Percentiles rank a stretch among this genome's conserved stretches.
phyloP scores from a whole-genome alignment of 2,888 invertebrate genomes.

The Agonopterix heracliana region DNA sequence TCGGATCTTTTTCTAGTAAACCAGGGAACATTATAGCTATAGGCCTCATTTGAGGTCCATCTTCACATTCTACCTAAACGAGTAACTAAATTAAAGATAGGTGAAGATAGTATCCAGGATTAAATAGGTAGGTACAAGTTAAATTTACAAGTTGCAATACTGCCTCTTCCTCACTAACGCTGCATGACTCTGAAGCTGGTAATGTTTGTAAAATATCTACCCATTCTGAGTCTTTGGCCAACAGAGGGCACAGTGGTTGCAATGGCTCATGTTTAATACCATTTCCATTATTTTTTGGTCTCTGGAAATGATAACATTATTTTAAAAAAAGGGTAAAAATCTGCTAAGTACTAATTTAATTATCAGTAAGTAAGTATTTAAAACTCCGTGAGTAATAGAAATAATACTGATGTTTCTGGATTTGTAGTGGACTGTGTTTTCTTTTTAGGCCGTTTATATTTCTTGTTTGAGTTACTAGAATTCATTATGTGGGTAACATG shows the following conservation, averaged over 20 bases:
- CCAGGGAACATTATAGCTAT: constrained; percentile 60
- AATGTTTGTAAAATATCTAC: constrained; percentile 47
- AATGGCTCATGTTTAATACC: constrained; percentile 15
- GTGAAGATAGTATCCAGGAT: too few species aligned
- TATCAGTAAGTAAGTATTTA: background rate
- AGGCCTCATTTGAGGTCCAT: constrained; percentile 51
- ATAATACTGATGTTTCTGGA: constrained; percentile 40
- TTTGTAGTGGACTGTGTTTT: constrained; percentile 37
- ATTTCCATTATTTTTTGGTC: constrained; percentile 20
- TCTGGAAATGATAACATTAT: constrained; percentile 19
- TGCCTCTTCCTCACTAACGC: constrained; percentile 44
- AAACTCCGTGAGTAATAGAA: constrained; percentile 2
- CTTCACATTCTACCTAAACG: constrained; percentile 51
- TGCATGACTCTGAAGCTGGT: constrained; percentile 18
- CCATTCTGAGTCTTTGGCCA: constrained; percentile 72
- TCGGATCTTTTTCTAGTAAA: constrained; percentile 50
- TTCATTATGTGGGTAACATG: constrained; percentile 46
- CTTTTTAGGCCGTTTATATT: constrained; percentile 47
- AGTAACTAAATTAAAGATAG: background rate
- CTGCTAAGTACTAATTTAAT: background rate
- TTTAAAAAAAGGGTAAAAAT: background rate
- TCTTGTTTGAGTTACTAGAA: constrained; percentile 28
- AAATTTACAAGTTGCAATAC: constrained; percentile 52
- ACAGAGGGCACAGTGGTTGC: constrained; percentile 42
- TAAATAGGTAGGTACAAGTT: background rate